Evolutionary conservation across 92 coral and sea anemone species (phyloP).

Genomic region (Phymanthus crucifer): DNA sequence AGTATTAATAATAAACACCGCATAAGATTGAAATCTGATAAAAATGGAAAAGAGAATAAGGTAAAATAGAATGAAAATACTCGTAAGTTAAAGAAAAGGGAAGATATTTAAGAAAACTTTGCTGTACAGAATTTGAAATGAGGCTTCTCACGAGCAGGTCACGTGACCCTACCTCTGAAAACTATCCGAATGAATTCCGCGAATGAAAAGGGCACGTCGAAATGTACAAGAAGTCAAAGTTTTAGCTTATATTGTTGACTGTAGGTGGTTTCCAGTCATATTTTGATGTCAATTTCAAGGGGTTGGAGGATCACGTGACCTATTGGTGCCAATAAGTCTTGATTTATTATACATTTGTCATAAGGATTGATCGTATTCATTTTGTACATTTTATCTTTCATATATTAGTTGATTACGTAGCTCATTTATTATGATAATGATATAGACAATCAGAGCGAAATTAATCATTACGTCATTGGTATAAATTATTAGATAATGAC

Average conservation of each 20-base stretch:
- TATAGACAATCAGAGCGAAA: neutral
- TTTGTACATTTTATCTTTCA: constrained; percentile 26
- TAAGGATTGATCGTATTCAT: constrained; percentile 22
- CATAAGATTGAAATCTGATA: neutral
- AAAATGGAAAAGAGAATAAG: neutral
- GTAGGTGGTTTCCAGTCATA: too few relatives aligned
- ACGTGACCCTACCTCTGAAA: neutral
- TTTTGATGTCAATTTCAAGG: too few relatives aligned
- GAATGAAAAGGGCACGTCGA: too few relatives aligned
- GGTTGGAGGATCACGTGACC: too few relatives aligned
- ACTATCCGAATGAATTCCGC: too few relatives aligned
- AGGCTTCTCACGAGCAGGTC: neutral
- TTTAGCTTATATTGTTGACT: too few relatives aligned
- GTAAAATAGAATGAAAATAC: neutral
- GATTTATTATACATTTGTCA: neutral
- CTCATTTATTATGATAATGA: constrained; percentile 10
- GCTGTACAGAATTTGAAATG: constrained; percentile 22
- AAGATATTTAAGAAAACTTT: constrained; percentile 22
- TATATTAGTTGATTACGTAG: constrained; percentile 2
- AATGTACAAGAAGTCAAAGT: too few relatives aligned
- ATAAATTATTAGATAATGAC: neutral
- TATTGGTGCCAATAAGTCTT: neutral
- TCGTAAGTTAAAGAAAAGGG: constrained; percentile 2
- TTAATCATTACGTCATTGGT: neutral
- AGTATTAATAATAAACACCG: neutral